Evolutionary conservation across 2,888 invertebrate species (phyloP).

Genomic region (Metopia argyrocephala): DNA sequence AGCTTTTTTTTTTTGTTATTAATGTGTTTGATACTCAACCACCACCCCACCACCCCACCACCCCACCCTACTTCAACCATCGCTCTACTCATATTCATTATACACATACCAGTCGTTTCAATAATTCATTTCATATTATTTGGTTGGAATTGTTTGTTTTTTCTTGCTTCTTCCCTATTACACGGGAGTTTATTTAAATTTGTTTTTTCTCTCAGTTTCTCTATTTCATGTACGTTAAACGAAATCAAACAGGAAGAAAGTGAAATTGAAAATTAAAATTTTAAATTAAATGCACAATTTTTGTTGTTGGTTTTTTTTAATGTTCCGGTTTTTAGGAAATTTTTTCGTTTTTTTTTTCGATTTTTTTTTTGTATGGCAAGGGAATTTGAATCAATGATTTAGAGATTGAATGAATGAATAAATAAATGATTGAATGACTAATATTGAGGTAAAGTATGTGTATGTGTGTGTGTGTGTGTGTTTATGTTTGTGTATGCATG

Average conservation of each 20-base stretch:
- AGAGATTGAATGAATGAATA: no score
- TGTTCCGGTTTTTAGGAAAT: no score
- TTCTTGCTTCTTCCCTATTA: not conserved
- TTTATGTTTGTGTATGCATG: not conserved
- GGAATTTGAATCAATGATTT: conserved; percentile 18
- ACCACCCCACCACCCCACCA: no score
- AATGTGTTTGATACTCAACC: no score
- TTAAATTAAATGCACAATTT: conserved; percentile 51
- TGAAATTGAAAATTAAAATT: conserved; percentile 54
- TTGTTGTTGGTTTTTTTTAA: not conserved
- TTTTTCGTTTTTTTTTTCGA: not conserved
- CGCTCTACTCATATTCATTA: no score
- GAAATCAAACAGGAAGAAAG: conserved; percentile 42
- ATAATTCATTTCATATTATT: no score
- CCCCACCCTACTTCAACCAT: no score
- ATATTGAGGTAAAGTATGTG: not conserved
- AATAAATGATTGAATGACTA: conserved; percentile 4
- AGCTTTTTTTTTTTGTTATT: no score
- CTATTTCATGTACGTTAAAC: no score
- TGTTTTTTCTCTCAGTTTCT: not conserved
- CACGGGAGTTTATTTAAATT: conserved; percentile 8
- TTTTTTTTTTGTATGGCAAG: conserved; percentile 6
- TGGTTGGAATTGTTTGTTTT: no score
- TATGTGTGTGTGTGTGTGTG: not conserved
- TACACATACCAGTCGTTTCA: no score